These are phyloP conservation scores for Rhynchotus rufescens DNA, from an alignment of 2,797 vertebrate genomes.

Conservation along the genomic window DNA sequence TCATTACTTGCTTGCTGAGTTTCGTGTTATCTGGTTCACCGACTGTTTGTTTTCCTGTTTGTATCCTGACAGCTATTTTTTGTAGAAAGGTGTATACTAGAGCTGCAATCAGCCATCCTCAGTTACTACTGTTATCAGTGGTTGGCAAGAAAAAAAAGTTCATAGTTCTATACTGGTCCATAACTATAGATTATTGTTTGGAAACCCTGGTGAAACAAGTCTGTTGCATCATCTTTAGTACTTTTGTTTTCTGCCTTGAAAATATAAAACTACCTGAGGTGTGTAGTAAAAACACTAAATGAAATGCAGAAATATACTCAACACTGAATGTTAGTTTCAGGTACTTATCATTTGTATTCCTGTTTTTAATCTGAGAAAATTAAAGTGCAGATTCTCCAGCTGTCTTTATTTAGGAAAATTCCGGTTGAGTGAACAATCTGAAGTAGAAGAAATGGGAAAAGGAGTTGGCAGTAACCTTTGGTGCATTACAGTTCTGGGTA, in stretches of 20 bases:
- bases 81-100: fast-evolving
- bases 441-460: background rate
- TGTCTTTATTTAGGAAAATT: background rate
- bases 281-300: background rate
- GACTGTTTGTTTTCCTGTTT: background rate
- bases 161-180: background rate
- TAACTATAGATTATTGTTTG: background rate
- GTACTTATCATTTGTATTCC: background rate
- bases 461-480: background rate
- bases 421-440: background rate
- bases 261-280: background rate
- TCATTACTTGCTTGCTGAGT: background rate
- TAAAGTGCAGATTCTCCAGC: background rate
- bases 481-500: background rate
- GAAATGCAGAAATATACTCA: background rate
- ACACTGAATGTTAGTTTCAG: background rate
- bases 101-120: background rate
- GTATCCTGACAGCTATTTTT: background rate
- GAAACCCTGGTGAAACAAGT: background rate
- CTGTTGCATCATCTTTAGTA: background rate
- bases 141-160: background rate
- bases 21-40: background rate
- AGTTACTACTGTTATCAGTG: background rate
- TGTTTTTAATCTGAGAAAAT: background rate
- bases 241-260: background rate